A percentile compares a stretch with the other conserved stretches of the same genome.
Conservation (phyloP, 2,888 invertebrate genomes). For the Conomelus anceps region DNA sequence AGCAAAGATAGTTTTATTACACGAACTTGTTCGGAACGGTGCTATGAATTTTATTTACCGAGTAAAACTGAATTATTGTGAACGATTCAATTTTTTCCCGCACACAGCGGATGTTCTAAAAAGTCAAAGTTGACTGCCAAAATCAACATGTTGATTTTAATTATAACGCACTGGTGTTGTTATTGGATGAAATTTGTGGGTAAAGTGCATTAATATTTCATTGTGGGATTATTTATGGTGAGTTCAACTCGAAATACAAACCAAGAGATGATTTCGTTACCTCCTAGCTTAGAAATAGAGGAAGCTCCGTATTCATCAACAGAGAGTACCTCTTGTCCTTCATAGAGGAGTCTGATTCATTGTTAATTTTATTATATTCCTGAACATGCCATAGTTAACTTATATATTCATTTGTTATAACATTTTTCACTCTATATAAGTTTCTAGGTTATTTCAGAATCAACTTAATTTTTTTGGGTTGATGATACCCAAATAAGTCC, state of each 20-base stretch:
- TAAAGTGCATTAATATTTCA: neutral
- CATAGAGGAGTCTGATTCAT: no score
- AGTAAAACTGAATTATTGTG: neutral
- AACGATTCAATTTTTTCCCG: neutral
- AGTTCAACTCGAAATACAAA: neutral
- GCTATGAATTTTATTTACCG: neutral
- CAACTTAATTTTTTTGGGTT: no score
- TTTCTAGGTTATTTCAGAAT: no score
- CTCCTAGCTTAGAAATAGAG: no score
- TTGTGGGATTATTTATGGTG: neutral
- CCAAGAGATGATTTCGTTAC: neutral
- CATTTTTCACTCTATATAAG: no score
- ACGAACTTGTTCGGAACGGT: neutral
- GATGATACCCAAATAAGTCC: no score
- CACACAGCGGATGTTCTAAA: neutral
- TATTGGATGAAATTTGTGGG: neutral
- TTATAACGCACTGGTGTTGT: neutral
- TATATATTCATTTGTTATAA: no score
- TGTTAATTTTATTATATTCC: no score
- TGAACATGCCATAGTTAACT: no score
- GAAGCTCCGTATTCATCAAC: no score
- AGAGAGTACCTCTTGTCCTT: no score
- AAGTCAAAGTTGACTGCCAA: neutral
- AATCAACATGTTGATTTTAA: neutral
- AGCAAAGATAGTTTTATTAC: neutral